Evolutionary conservation across 2,113 vertebrate species (phyloP), one percentile per base, ranked within the genome.

Genomic region (Chionis minor): DNA sequence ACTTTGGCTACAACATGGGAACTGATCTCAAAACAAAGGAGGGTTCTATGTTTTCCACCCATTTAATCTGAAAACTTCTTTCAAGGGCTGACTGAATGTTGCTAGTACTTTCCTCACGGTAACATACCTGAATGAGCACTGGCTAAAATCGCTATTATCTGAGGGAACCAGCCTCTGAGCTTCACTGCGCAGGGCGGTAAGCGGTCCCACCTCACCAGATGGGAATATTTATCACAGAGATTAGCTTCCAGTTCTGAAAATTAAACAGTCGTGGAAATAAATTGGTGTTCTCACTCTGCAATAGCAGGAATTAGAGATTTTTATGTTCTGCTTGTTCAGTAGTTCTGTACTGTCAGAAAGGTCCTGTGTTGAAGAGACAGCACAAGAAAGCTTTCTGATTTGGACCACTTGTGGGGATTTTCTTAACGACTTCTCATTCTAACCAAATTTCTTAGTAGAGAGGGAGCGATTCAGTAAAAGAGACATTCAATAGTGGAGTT

Each of bases 1-100:
- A 81, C 94, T 97, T 97, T 97, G 96, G 95, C 96, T 97, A 71
- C 61, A 92, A 63, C 22, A 77, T 82, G 91, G 58, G 89, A 96
- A 59, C 44, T 88, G 42, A 30, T 81, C 95, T 92, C 90, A 91
- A 95, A 96, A 85, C 27, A 75, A 95, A 62, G 67, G 94, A 96
- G 7, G 18, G 70, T 73, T 51, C 83, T 89, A 73, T 20, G 21
- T 93, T n/a, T 94, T 84, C 71, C 88, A 81, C 58, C 91, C 5
- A 1, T 49, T 94, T 78, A 85, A 91, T 65, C 89, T 52, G 82
- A 94, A 86, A 94, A 66, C 47, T 51, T 58, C 40, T 59, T 47
- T 79, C n/a, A 78, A 61, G 70, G 73, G n/a, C 44, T 92, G 75
- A 33, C 10, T 69, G 44, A 80, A 8, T 38, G 52, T 75, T 63